These are phyloP conservation scores for Crotalus horridus DNA, from an alignment of 2,113 vertebrate species.

Conservation along the genomic window DNA sequence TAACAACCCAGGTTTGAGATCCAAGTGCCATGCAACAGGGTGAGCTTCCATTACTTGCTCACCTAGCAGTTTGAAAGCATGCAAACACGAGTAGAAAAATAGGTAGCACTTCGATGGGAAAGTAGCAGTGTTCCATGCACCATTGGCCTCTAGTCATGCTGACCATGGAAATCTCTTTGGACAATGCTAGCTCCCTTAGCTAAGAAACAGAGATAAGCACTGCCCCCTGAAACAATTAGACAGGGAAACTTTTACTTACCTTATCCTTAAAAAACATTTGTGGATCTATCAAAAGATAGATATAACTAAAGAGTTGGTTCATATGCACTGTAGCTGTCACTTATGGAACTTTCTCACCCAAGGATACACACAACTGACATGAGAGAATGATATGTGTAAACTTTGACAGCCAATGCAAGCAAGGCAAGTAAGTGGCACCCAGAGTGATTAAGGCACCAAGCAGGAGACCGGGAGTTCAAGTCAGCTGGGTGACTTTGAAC, in stretches of 20 bases:
- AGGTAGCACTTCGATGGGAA: too few relatives aligned
- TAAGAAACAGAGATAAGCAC: too few relatives aligned
- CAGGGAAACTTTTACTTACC: too few relatives aligned
- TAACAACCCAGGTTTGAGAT: not conserved
- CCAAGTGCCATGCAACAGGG: not conserved
- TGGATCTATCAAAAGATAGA: not conserved
- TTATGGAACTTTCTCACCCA: not conserved
- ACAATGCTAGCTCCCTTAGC: too few relatives aligned
- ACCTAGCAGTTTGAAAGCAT: too few relatives aligned
- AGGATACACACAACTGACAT: not conserved
- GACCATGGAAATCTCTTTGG: too few relatives aligned
- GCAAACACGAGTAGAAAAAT: too few relatives aligned
- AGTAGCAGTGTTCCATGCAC: too few relatives aligned
- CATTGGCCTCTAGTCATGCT: too few relatives aligned
- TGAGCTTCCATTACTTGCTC: not conserved
- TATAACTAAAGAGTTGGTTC: not conserved
- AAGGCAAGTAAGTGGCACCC: not conserved
- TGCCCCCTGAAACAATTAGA: too few relatives aligned
- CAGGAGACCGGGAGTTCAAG: not conserved
- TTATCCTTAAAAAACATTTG: not conserved
- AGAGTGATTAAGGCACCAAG: not conserved
- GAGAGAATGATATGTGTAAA: not conserved
- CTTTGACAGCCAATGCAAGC: not conserved
- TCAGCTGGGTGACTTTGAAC: not conserved
- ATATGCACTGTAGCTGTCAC: not conserved